Conservation (phyloP, 1,140 invertebrate species). For the Zaprionus ghesquierei region DNA sequence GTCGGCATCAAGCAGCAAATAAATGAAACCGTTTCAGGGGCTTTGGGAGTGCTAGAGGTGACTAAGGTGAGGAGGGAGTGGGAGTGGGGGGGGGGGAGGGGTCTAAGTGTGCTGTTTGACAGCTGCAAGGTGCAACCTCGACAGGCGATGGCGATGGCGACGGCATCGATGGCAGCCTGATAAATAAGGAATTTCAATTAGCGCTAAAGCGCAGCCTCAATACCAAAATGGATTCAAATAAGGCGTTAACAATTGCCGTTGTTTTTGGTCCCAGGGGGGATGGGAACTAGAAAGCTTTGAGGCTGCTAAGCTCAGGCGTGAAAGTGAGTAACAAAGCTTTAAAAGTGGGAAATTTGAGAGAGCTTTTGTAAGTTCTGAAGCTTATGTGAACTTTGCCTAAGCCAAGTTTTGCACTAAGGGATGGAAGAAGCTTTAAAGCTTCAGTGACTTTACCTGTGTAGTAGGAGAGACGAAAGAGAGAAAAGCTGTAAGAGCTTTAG, state of each 20-base stretch:
- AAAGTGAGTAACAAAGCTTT: background rate
- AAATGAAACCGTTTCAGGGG: constrained; percentile 17
- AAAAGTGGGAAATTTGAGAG: background rate
- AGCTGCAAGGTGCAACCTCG: constrained; percentile 21
- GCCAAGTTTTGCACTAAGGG: too few species aligned
- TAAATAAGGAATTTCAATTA: constrained; percentile 77
- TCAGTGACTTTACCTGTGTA: too few species aligned
- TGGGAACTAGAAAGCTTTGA: background rate
- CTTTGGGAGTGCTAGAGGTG: background rate
- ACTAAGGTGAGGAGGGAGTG: background rate
- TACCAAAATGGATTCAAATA: background rate
- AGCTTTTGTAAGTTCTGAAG: background rate
- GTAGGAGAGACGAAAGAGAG: fast-evolving
- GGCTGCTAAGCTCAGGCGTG: background rate
- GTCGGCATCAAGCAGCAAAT: constrained; percentile 25
- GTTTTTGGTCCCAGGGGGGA: background rate
- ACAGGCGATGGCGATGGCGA: constrained; percentile 30
- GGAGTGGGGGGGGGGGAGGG: background rate
- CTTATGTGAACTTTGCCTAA: too few species aligned
- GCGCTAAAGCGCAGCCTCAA: constrained; percentile 44
- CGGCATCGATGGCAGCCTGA: constrained; percentile 63
- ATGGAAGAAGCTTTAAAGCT: too few species aligned
- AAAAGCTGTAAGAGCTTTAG: too few species aligned
- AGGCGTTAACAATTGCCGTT: background rate
- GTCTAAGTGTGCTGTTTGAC: constrained; percentile 19